Base-by-base conservation (phyloP, 35 echinoderm and acorn worm species). In the Lytechinus variegatus region DNA sequence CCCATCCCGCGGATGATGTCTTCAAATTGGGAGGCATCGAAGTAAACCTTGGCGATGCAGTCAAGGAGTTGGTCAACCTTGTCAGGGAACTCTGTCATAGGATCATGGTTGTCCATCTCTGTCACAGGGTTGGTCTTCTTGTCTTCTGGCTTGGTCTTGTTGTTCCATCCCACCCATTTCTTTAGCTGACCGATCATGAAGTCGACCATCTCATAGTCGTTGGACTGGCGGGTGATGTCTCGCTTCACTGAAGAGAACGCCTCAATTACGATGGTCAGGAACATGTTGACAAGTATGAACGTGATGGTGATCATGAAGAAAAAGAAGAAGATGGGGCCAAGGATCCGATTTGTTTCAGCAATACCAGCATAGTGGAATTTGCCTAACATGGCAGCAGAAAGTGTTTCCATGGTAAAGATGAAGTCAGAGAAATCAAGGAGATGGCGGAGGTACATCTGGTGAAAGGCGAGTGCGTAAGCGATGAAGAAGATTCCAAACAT, bases 241-340 rank as follows among this genome's bases (percentile, higher is more conserved):
- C 53, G 53, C 53, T 97, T 99, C 9, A 99, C 98, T 9, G 96
- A 94, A 12, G 94, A 95, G 96, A 99, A 99, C 4, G 97, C 96
- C 53, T 99, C 98, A 51, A 97, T 97, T 86, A 99, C 94, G 95
- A 99, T 99, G 54, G 98, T 99, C 51, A 97, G 95, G 87, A 99
- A 97, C 98, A 99, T 99, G 92, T 99, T 99, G 95, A 99, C 95
- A 19, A 99, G 96, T 89, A 99, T 97, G 92, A 97, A 99, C 9
- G 97, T 97, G 53, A 97, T 97, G 56, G 87, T 95, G 12, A 61
- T 86, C 96, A 99, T 97, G 95, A 97, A 99, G 94, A 96, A 90
- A 66, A 99, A 99, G 95, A 99, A 97, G 86, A 97, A 89, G 27
- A 97, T 94, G 7, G 98, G 96, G 24, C 97, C 98, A 0, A 99